These are phyloP conservation scores for Calliopum simillimum DNA, from an alignment of 2,888 invertebrate species.

Conservation along the genomic window DNA sequence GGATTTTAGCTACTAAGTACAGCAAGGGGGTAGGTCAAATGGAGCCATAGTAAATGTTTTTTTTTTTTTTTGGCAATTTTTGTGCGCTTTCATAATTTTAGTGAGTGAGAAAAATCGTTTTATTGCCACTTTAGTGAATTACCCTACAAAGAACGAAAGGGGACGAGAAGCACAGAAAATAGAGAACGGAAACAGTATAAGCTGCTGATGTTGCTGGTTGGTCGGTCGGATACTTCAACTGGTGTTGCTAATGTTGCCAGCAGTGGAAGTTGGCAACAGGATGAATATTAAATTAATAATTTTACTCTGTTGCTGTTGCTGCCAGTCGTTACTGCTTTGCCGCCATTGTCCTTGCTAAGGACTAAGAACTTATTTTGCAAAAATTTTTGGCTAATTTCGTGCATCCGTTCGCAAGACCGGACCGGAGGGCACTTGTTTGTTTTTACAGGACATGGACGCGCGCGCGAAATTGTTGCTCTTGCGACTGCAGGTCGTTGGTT, in stretches of 20 bases:
- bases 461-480: slow-evolving; percentile 8
- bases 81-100: slow-evolving; percentile 6
- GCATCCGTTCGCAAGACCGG: slow-evolving; percentile 22
- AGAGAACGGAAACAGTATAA: not conserved
- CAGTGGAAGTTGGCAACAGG: slow-evolving; percentile 41
- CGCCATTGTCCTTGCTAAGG: not conserved
- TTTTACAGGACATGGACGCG: not conserved
- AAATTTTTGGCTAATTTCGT: slow-evolving; percentile 36
- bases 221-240: not conserved
- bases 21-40: not conserved
- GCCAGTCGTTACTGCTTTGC: not conserved
- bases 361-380: slow-evolving; percentile 27
- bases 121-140: slow-evolving; percentile 23
- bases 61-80: slow-evolving; percentile 10
- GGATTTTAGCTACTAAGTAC: not conserved
- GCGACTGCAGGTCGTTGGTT: not conserved
- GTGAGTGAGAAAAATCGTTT: slow-evolving; percentile 35
- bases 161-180: not conserved
- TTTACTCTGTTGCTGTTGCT: slow-evolving; percentile 30
- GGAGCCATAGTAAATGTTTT: slow-evolving; percentile 8
- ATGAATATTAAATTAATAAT: slow-evolving; percentile 50
- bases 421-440: not conserved
- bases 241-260: not conserved
- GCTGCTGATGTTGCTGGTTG: no score
- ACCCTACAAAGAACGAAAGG: slow-evolving; percentile 11